phyloP scores from a whole-genome alignment of 2,113 vertebrate species.

The Rana temporaria region DNA sequence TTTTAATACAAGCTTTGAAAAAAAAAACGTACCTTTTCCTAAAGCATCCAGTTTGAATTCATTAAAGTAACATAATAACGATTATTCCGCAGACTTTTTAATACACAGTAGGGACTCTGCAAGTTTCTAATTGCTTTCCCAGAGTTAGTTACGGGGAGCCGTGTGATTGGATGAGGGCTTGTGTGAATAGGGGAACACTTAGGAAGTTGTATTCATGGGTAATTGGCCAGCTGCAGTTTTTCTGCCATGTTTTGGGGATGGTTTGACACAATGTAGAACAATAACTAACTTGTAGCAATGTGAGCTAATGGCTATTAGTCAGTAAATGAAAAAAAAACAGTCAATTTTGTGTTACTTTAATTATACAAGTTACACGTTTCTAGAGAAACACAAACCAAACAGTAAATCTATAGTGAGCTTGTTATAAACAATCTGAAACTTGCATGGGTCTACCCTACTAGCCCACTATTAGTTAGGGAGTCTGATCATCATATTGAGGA shows the following conservation, averaged over 20 bases:
- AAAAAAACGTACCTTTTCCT: background rate
- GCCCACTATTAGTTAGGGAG: too few relatives aligned
- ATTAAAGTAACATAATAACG: background rate
- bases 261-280: background rate
- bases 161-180: slow-evolving; percentile 10
- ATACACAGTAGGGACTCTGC: slow-evolving; percentile 9
- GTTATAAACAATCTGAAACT: too few relatives aligned
- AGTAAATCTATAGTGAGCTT: too few relatives aligned
- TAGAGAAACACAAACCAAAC: too few relatives aligned
- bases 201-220: slow-evolving; percentile 43
- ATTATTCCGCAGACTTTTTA: slow-evolving; percentile 20
- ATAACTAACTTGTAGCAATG: slow-evolving; percentile 10
- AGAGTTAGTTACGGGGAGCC: slow-evolving; percentile 22
- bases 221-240: slow-evolving; percentile 6
- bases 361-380: too few relatives aligned
- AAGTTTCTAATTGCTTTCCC: slow-evolving; percentile 39
- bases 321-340: background rate
- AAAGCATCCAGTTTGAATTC: background rate
- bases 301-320: background rate
- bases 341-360: too few relatives aligned
- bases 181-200: slow-evolving; percentile 27
- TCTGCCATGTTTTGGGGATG: background rate
- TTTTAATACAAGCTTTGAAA: background rate
- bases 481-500: too few relatives aligned
- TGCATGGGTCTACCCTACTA: too few relatives aligned